These are phyloP conservation scores for Apis mellifera DNA, from an alignment of 1,140 invertebrate genomes.

Conservation along the genomic window DNA sequence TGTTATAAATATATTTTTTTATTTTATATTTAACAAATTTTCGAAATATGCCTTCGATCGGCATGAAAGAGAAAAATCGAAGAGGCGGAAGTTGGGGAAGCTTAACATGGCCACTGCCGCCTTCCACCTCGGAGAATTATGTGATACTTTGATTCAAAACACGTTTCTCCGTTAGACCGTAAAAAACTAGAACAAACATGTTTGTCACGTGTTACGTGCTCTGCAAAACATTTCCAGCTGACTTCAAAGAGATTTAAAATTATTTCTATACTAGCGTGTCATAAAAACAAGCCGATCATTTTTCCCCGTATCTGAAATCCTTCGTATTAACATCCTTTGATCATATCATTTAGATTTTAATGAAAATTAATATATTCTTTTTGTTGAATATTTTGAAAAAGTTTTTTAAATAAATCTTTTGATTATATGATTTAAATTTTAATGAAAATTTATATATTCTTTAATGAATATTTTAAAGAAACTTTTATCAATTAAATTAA, in stretches of 20 bases:
- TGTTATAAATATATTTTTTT: neutral
- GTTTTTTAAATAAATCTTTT: too few species aligned
- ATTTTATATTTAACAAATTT: neutral
- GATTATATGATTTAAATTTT: too few species aligned
- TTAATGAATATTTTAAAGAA: too few species aligned
- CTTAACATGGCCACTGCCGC: constrained; percentile 8
- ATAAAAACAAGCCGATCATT: constrained; percentile 24
- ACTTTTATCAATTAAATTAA: too few species aligned
- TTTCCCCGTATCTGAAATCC: neutral
- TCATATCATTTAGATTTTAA: too few species aligned
- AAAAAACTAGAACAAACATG: constrained; percentile 55
- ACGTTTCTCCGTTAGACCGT: constrained; percentile 43
- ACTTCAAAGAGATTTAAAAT: constrained; percentile 48
- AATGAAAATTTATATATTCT: too few species aligned
- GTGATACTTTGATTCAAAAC: constrained; percentile 51
- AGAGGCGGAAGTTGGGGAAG: constrained; percentile 20
- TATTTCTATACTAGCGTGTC: constrained; percentile 13
- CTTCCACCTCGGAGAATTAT: constrained; percentile 31
- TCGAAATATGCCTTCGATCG: neutral
- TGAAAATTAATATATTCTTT: too few species aligned
- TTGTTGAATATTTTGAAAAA: too few species aligned
- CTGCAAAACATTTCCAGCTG: constrained; percentile 30
- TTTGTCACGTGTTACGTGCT: constrained; percentile 37
- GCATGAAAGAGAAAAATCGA: constrained; percentile 21
- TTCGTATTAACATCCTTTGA: neutral